Evolutionary conservation across 2,888 invertebrate species (phyloP), one percentile per base, ranked within the genome.

Genomic region (Orthosia incerta): DNA sequence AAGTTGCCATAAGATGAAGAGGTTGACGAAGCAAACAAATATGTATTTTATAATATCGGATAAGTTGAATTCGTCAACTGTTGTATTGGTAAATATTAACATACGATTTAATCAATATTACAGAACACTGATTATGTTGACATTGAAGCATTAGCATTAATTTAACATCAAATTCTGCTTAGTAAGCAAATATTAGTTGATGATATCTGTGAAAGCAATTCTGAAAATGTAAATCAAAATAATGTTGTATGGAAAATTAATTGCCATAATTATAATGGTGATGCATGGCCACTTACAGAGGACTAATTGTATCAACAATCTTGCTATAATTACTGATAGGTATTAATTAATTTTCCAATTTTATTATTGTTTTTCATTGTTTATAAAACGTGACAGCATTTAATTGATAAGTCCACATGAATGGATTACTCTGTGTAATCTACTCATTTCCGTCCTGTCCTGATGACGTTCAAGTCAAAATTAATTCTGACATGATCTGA

Each of bases 391-490:
- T 85, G 76, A 74, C 31, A 31, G 59, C 61, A 69, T 73, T 83
- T 85, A 79, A 71, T 85, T 83, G 70, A 59, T 71, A 74, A 71
- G 76, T 71, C 70, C 73, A 65, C 59, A 76, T 72, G 57, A 62
- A 70, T 56, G 73, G 74, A 74, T 78, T 84, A 80, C 26, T 20
- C 31, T 12, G 45, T 70, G 48, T 73, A 68, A 80, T 86, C 81
- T 60, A 68, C 63, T 80, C 61, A 72, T 74, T 79, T 81, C 71
- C 62, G 68, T 66, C 45, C 62, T 61, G 63, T 55, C 39, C 73
- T 71, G 72, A 86, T 84, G 78, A 70, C 70, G 53, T 74, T 84
- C 78, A 72, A 67, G 56, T 74, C 48, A 61, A 51, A 67, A 80
- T 80, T 13, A 81, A 74, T 74, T 67, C 31, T 60, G 75, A 48